These are phyloP conservation scores for Sinopyrophorus schimmeli DNA, from an alignment of 2,888 invertebrate species.

Conservation along the genomic window DNA sequence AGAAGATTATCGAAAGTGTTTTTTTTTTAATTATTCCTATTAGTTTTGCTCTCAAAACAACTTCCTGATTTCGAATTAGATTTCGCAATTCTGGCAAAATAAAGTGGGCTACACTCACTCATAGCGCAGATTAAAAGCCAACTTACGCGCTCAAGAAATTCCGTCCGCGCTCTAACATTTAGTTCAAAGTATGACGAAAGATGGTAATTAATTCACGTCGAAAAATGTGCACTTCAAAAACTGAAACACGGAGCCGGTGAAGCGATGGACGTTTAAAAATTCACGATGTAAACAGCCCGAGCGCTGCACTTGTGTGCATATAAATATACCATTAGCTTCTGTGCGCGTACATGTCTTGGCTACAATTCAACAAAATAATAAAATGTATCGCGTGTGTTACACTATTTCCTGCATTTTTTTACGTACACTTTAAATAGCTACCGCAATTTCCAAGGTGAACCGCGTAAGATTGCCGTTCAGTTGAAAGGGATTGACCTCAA, in stretches of 20 bases:
- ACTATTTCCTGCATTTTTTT: conserved; percentile 41
- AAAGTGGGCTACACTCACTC: too few relatives aligned
- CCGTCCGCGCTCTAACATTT: conserved; percentile 4
- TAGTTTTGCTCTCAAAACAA: too few relatives aligned
- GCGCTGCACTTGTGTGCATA: conserved; percentile 36
- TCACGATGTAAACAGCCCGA: conserved; percentile 31
- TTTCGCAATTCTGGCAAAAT: too few relatives aligned
- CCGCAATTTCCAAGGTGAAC: conserved; percentile 32
- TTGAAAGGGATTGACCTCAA: conserved; percentile 21
- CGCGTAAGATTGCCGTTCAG: conserved; percentile 19
- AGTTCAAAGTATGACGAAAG: conserved; percentile 8
- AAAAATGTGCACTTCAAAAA: conserved; percentile 9
- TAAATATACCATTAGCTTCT: conserved; percentile 34
- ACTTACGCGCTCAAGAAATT: conserved; percentile 4
- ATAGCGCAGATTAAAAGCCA: neutral
- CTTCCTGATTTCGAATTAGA: too few relatives aligned
- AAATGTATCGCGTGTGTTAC: conserved; percentile 37
- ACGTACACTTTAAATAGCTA: conserved; percentile 39
- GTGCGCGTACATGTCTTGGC: conserved; percentile 35
- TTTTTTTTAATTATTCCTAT: too few relatives aligned
- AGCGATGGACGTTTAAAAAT: conserved; percentile 28
- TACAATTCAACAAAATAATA: conserved; percentile 39
- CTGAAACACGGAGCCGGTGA: conserved; percentile 16
- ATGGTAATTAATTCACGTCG: conserved; percentile 19
- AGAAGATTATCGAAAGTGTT: too few relatives aligned